A percentile compares a stretch with the other conserved stretches of the same genome.
These are phyloP conservation scores for Chaetogeoica ovagalla DNA, from an alignment of 2,888 invertebrate species.

Conservation along the genomic window DNA sequence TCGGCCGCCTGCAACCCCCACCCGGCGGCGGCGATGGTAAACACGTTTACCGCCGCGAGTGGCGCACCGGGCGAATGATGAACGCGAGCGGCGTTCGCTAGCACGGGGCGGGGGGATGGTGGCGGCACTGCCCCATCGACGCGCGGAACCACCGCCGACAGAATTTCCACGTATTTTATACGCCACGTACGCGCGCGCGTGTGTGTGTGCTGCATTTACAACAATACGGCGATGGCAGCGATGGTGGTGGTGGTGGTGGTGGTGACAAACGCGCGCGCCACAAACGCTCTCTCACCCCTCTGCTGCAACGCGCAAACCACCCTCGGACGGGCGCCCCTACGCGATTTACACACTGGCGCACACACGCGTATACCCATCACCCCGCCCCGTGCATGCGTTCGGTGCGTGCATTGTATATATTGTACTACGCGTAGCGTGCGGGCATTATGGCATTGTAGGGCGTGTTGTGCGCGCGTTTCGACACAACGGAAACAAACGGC, in stretches of 20 bases:
- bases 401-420: background rate
- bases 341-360: background rate
- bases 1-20: background rate
- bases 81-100: conserved; percentile 17
- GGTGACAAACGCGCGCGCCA: conserved; percentile 1
- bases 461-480: conserved; percentile 27
- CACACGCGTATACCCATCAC: too few relatives aligned
- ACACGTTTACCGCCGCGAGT: too few relatives aligned
- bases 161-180: background rate
- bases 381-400: too few relatives aligned
- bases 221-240: too few relatives aligned
- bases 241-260: background rate
- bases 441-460: background rate
- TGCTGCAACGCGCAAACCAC: background rate
- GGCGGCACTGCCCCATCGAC: too few relatives aligned
- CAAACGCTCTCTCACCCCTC: conserved; percentile 5
- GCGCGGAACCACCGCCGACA: too few relatives aligned
- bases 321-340: background rate
- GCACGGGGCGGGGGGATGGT: conserved; percentile 6
- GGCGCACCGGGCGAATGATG: too few relatives aligned
- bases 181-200: too few relatives aligned
- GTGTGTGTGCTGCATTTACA: too few relatives aligned
- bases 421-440: background rate
- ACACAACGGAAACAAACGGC: conserved; percentile 36
- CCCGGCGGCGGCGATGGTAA: background rate